Evolutionary conservation across 2,888 invertebrate species (phyloP), one percentile per base, ranked within the genome.

Genomic region (Coecobrya sp.): DNA sequence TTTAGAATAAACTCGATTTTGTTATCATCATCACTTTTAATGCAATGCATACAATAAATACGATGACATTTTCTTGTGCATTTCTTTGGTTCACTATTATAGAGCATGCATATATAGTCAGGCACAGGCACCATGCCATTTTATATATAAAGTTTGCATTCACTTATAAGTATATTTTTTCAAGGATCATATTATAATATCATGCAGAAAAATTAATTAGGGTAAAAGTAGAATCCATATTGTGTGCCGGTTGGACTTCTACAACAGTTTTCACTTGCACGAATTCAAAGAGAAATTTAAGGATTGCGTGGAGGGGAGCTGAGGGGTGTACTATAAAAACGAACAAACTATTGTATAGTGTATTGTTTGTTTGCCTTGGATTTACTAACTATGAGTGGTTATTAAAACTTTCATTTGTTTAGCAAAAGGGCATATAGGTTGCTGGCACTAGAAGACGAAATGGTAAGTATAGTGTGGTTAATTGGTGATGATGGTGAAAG

Each of bases 201-300:
- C 84, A 59, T 89, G 84, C 89, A 73, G 62, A 55, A 82, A 89
- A 89, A 49, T 27, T 73, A 79, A 30, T 65, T 65, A 22, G 49
- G 76, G 42, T 10, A 73, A 73, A 55, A 82, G 36, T 81, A 27
- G 42, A 45, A 84, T 84, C 82, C 84, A 82, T 70, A 11, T 19
- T 7, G 49, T 70, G 84, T 55, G 84, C 76, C 84, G 49, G 52
- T 70, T 84, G 73, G 89, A 89, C 89, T 89, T 89, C 89, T 89
- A 89, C 89, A 89, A 89, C 89, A 89, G 89, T 68, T 89, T 84
- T 84, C 55, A 13, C 68, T 70, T 82, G 45, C 49, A 45, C 4
- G 22, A 11, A 42, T 27, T 30, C 25, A 49, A 36, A 10, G 42
- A 36, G 27, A 42, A 62, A 4, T 45, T 22, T 27, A 11, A 11